Evolutionary conservation across 1,140 invertebrate species (phyloP), one percentile per base, ranked within the genome.

Genomic region (Saxidomus purpurata): DNA sequence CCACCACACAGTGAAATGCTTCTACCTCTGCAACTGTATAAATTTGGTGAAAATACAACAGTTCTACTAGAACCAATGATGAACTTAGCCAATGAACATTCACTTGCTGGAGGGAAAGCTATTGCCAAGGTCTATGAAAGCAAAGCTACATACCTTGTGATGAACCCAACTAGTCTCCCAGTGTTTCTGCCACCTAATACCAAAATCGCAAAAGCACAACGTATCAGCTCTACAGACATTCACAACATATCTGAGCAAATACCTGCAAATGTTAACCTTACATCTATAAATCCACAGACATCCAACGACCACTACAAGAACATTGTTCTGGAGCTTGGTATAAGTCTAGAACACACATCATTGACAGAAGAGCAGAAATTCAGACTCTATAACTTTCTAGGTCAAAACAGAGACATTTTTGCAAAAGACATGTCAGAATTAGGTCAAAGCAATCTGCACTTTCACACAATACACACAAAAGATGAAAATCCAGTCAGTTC

Each of bases 371-470:
- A 17, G 43, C 61, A 87, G 71, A 87, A 82, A 63, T 3, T 19
- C 17, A 52, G 61, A 63, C 40, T 87, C 0, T 43, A 61, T 9
- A 67, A 31, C 19, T 4, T 76, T 17, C 22, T 40, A 38, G 71
- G 36, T 43, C 36, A 76, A 31, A 91, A 89, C 59, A 61, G 87
- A 19, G 61, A 89, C 40, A 61, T 91, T 43, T 91, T 91, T 82
- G 86, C 90, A 28, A 85, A 63, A 36, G 81, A 91, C 76, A 71
- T 91, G 63, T 81, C 87, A 43, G 90, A 89, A 85, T 31, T 91
- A 28, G 84, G 84, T 34, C 8, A 59, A 59, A 88, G 59, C 25
- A 11, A 82, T 36, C 0, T 76, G 0, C 31, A 84, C 34, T 61
- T 47, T 25, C 88, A 91, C 69, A 91, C 88, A 17, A 28, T 59